These are phyloP conservation scores for Charadrius vociferus DNA, from an alignment of 2,113 vertebrate species.

Conservation along the genomic window DNA sequence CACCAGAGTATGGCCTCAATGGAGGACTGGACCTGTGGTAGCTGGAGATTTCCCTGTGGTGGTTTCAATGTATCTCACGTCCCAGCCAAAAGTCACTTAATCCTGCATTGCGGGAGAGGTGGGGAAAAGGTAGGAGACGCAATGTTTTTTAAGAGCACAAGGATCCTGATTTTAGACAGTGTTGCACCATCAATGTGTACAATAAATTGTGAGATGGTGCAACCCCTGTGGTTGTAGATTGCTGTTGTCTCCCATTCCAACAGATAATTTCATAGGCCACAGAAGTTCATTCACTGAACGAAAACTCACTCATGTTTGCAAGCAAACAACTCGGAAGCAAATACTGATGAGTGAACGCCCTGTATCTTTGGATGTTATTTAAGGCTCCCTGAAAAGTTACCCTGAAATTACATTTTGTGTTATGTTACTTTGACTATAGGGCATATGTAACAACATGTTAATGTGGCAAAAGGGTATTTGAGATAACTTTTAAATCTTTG, in stretches of 20 bases:
- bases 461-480: neutral
- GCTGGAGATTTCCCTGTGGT: neutral
- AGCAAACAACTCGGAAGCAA: neutral
- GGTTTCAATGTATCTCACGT: fast-evolving
- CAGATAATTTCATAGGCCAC: fast-evolving
- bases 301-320: fast-evolving
- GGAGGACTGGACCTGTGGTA: fast-evolving
- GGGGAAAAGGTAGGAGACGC: neutral
- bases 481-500: neutral
- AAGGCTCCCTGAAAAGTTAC: neutral
- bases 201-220: neutral
- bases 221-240: fast-evolving
- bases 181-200: neutral
- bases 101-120: neutral
- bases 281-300: neutral
- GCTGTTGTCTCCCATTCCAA: neutral
- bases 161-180: neutral
- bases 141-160: neutral
- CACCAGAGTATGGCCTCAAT: fast-evolving
- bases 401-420: neutral
- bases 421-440: neutral
- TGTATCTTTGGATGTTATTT: neutral
- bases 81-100: neutral
- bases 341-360: neutral
- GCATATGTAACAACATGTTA: fast-evolving